Base-by-base conservation (phyloP, 1,140 invertebrate species). In the Hyles euphorbiae region DNA sequence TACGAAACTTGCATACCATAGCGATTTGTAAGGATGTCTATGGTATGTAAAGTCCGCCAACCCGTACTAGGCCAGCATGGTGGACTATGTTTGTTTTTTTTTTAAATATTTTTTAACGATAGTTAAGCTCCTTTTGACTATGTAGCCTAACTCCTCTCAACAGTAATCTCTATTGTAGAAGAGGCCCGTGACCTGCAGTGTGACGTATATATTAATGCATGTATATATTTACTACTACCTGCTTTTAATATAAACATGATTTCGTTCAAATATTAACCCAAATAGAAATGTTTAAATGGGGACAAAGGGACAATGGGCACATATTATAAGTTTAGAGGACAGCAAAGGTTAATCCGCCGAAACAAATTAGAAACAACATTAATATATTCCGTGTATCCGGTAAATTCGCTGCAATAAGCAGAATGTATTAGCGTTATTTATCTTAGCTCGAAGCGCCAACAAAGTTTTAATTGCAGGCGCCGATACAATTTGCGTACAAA, bases 391-490 rank as follows among this genome's bases (percentile, higher is more conserved):
- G 73, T 76, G 77, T 81, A 84, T 80, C 77, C 78, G 74, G 67
- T 75, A 87, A 88, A 73, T 86, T 85, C 68, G 62, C 75, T 77
- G 75, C 78, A 88, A 88, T 88, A 88, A 88, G 79, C 82, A 84
- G 75, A 88, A 88, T 88, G 81, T 88, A 88, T 87, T 88, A 86
- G 81, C 81, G 83, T 86, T 88, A 88, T 88, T 88, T 87, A 88
- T 88, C 83, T 88, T 87, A 81, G 76, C 81, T 78, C 70, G 77
- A 79, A 62, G 81, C 81, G 80, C 78, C 78, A 87, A 75, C 83
- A 88, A 88, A 88, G 83, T 88, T 88, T 88, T 88, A 87, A 88
- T 88, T 88, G 83, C 85, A 78, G 85, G 81, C 79, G 83, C 85
- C 85, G 78, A 88, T 88, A 88, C 82, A 84, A 88, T 88, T 88